phyloP scores from a whole-genome alignment of 2,888 invertebrate species.

The Glyphotaelius pellucidus region DNA sequence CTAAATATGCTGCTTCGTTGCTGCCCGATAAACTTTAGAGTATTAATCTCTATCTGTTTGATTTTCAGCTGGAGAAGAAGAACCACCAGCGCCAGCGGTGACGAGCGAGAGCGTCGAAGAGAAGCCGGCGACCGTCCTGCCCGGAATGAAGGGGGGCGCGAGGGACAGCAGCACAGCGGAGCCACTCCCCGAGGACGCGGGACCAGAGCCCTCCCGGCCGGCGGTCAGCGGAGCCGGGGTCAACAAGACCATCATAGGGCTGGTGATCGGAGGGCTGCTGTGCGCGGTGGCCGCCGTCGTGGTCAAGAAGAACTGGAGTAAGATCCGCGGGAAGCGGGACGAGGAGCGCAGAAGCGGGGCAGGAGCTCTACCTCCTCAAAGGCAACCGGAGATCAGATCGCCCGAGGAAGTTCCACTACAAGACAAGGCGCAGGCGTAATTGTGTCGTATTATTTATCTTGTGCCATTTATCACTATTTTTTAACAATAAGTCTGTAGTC shows the following conservation, averaged over 20 bases:
- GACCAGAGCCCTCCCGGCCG: conserved; percentile 53
- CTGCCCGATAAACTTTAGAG: no score
- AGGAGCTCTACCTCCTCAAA: conserved; percentile 67
- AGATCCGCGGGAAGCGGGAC: conserved; percentile 72
- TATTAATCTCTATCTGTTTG: background rate
- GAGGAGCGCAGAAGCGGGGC: conserved; percentile 70
- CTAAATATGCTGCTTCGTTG: background rate
- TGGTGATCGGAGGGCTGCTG: conserved; percentile 77
- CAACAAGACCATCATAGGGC: conserved; percentile 76
- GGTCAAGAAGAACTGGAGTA: conserved; percentile 78
- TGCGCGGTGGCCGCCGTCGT: conserved; percentile 77
- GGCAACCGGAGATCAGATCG: conserved; percentile 72
- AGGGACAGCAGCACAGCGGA: background rate
- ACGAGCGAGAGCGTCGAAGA: background rate
- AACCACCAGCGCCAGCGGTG: background rate
- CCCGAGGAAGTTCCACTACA: conserved; percentile 61
- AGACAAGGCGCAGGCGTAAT: conserved; percentile 43
- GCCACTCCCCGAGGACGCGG: conserved; percentile 1
- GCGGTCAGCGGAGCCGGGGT: conserved; percentile 71
- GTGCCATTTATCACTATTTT: background rate
- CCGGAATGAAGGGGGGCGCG: background rate
- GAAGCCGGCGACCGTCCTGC: background rate
- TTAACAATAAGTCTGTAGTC: background rate
- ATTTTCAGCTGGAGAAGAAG: background rate
- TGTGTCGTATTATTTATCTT: background rate